Conservation (phyloP, 2,113 vertebrate genomes). For the Carassius carassius region DNA sequence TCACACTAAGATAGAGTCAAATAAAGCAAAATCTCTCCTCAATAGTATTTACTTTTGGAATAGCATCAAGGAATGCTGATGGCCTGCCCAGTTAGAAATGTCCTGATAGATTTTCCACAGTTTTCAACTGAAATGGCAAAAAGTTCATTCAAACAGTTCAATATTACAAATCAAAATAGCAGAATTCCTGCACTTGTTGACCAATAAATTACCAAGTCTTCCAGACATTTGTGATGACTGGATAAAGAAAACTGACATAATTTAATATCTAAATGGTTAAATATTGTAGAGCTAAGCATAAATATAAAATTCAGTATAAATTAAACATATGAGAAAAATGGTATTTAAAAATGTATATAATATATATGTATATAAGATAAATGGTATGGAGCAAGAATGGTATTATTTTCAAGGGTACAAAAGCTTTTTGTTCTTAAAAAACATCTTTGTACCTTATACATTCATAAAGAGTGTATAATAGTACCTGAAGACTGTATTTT, state of each 20-base stretch:
- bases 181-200: neutral
- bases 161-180: neutral
- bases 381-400: neutral
- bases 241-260: neutral
- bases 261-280: neutral
- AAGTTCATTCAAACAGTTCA: neutral
- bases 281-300: neutral
- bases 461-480: neutral
- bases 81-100: neutral
- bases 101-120: slow-evolving; percentile 7
- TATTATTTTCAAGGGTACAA: neutral
- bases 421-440: neutral
- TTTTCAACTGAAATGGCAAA: neutral
- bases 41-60: slow-evolving; percentile 62
- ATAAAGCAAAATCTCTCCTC: slow-evolving; percentile 61
- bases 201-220: neutral
- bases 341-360: no score
- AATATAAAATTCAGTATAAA: neutral
- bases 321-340: neutral
- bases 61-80: slow-evolving; percentile 45
- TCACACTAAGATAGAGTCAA: slow-evolving; percentile 50
- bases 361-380: no score
- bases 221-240: neutral
- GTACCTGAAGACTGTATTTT: neutral
- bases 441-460: neutral